Evolutionary conservation across 2,797 vertebrate genomes (phyloP).

Genomic region (Hemitrygon akajei): DNA sequence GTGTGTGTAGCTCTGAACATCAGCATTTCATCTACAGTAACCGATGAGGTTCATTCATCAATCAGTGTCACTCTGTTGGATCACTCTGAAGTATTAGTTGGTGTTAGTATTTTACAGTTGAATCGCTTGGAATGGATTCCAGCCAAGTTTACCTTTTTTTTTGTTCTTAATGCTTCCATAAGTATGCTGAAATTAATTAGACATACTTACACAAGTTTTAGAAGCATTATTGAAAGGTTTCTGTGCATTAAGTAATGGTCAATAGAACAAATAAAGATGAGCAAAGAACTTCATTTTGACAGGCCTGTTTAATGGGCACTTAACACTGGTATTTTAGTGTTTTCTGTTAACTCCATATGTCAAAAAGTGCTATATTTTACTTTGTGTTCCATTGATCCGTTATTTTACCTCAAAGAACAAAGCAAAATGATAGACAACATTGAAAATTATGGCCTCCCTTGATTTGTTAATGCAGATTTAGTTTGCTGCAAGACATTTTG

Average conservation of each 20-base stretch:
- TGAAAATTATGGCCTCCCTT: background rate
- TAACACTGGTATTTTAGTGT: constrained; percentile 12
- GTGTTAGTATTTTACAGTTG: constrained; percentile 41
- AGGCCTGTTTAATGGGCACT: constrained; percentile 27
- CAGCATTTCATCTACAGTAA: constrained; percentile 41
- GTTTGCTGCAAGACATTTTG: background rate
- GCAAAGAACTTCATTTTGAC: constrained; percentile 20
- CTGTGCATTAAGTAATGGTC: constrained; percentile 13
- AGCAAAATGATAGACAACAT: background rate
- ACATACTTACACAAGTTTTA: background rate
- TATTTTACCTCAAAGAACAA: background rate
- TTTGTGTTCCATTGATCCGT: background rate
- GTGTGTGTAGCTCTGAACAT: constrained; percentile 42
- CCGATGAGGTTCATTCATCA: constrained; percentile 44
- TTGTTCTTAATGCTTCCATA: background rate
- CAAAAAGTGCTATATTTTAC: constrained; percentile 13
- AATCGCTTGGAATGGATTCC: constrained; percentile 41
- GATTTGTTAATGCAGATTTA: background rate
- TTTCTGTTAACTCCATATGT: background rate
- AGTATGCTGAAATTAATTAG: constrained; percentile 21
- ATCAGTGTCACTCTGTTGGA: constrained; percentile 41
- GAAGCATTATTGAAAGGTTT: constrained; percentile 11
- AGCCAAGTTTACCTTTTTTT: constrained; percentile 40
- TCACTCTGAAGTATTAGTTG: constrained; percentile 42
- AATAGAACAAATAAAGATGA: constrained; percentile 16